A percentile compares a stretch with the other conserved stretches of the same genome.
Conservation (phyloP, 2,888 invertebrate genomes). For the Gymnoscelis rufifasciata region DNA sequence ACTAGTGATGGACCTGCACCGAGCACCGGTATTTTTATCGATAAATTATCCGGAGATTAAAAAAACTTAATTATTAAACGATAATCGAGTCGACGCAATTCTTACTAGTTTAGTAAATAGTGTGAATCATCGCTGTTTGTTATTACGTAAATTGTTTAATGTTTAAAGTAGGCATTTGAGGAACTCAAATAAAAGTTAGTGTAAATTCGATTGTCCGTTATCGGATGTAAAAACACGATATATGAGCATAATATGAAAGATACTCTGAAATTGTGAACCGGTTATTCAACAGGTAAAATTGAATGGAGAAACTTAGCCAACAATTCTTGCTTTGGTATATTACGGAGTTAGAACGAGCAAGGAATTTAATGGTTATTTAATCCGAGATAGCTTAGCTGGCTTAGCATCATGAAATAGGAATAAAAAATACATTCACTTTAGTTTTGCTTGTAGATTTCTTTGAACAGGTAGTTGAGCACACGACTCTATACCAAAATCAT, state of each 20-base stretch:
- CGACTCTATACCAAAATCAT: too few species aligned
- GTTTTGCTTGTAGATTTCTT: background rate
- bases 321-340: slow-evolving; percentile 3
- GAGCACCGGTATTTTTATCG: slow-evolving; percentile 27
- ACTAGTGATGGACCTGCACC: slow-evolving; percentile 29
- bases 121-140: slow-evolving; percentile 12
- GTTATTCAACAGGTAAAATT: slow-evolving; percentile 17
- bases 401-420: slow-evolving; percentile 1
- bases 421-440: background rate
- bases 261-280: slow-evolving; percentile 13
- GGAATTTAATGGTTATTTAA: background rate
- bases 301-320: slow-evolving; percentile 9
- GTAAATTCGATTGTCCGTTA: background rate
- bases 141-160: slow-evolving; percentile 4
- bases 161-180: background rate
- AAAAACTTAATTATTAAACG: too few species aligned
- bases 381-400: background rate
- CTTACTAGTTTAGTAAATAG: slow-evolving; percentile 7
- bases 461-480: background rate
- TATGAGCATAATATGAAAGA: slow-evolving; percentile 6
- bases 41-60: slow-evolving; percentile 2
- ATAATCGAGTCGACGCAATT: too few species aligned
- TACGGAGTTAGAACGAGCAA: background rate
- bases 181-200: background rate
- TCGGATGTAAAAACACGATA: background rate